These are phyloP conservation scores for Embiotoca jacksoni DNA, from an alignment of 2,113 vertebrate species.

Conservation along the genomic window DNA sequence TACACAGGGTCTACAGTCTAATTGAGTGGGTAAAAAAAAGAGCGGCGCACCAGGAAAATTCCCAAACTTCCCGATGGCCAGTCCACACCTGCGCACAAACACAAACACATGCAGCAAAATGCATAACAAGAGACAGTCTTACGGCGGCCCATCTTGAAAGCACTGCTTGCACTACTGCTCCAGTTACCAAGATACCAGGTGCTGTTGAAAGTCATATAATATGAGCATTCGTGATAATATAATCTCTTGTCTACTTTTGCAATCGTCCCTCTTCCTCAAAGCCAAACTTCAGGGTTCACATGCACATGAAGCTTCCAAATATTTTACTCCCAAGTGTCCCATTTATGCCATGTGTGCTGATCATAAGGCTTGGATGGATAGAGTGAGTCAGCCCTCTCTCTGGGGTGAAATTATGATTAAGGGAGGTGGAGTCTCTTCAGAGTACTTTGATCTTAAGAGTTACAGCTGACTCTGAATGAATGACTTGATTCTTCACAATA, in stretches of 20 bases:
- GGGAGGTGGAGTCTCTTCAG: background rate
- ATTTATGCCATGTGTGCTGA: constrained; percentile 6
- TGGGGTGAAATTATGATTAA: constrained; percentile 6
- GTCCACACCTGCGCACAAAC: background rate
- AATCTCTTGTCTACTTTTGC: constrained; percentile 17
- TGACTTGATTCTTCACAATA: background rate
- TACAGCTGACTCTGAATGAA: constrained; percentile 1
- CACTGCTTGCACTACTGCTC: constrained; percentile 31
- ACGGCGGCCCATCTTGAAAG: constrained; percentile 26
- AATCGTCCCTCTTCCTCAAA: constrained; percentile 43
- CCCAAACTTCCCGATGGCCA: too few relatives aligned
- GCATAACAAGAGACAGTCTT: background rate
- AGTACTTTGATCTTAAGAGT: background rate
- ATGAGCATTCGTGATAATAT: constrained; percentile 10
- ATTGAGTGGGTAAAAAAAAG: too few relatives aligned
- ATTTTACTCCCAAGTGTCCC: constrained; percentile 3
- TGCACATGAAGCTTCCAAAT: constrained; percentile 29
- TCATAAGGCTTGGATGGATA: background rate
- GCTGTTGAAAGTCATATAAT: constrained; percentile 32
- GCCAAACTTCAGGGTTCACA: constrained; percentile 63
- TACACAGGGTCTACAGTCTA: too few relatives aligned
- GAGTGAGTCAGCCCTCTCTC: background rate
- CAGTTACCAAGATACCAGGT: constrained; percentile 32
- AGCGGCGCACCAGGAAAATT: too few relatives aligned
- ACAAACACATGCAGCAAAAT: background rate